Evolutionary conservation across 2,888 invertebrate species (phyloP), one percentile per base, ranked within the genome.

Genomic region (Oligia fasciuncula): DNA sequence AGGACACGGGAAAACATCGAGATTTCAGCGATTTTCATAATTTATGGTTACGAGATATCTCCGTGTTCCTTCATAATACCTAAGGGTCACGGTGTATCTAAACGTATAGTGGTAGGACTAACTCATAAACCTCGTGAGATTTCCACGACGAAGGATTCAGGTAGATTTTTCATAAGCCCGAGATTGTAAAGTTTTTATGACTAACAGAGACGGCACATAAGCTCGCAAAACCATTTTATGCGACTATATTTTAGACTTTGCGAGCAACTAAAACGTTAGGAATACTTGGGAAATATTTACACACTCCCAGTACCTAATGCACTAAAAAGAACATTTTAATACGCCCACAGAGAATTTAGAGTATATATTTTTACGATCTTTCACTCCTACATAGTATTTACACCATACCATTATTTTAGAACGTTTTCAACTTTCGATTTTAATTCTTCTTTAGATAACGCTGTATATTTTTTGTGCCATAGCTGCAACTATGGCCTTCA

Each of bases 1-100:
- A 82, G 82, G 83, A 85, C 70, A 84, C 81, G 62, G 84, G 87
- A 89, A 89, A 89, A 90, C 87, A 77, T 87, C 75, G 76, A 85
- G 81, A 81, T 84, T 85, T 88, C 83, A 83, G 87, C 81, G 73
- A 83, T 85, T 85, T 80, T 86, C 80, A 87, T 87, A 86, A 84
- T 86, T 88, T 86, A 87, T 74, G 83, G 77, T 75, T 84, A 75
- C 69, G 68, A 86, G 57, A 69, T 77, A 73, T 65, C 46, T n/a
- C 29, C 68, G 72, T 76, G 72, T 77, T 74, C 66, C 29, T 40
- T 69, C 62, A n/a, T 79, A 76, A 57, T 71, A 29, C 29, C 29
- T 29, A n/a, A 46, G 77, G 75, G 65, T 65, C 35, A 76, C n/a
- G 3, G 9, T 63, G 60, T 76, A 73, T 60, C 57, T 70, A 66